A percentile compares a stretch with the other conserved stretches of the same genome.
Conservation (phyloP, 2,797 vertebrate species). For the Catharus ustulatus region DNA sequence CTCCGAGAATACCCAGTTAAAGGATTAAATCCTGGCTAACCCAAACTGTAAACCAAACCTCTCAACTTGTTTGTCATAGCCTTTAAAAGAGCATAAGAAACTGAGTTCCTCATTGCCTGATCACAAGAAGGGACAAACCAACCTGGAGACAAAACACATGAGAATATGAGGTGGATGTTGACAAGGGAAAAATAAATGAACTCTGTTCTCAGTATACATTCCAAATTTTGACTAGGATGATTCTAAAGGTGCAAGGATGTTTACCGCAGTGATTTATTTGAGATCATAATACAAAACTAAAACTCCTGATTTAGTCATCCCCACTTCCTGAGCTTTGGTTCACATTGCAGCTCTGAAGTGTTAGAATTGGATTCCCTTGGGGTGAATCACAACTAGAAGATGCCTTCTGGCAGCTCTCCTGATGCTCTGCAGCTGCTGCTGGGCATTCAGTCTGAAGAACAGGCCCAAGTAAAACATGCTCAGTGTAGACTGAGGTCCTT, state of each 20-base stretch:
- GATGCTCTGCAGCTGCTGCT: neutral
- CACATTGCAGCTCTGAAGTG: neutral
- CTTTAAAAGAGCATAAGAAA: neutral
- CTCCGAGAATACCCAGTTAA: neutral
- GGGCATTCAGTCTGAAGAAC: neutral
- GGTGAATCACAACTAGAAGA: neutral
- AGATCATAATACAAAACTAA: neutral
- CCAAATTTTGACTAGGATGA: neutral
- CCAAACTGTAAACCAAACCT: neutral
- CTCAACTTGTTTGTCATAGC: neutral
- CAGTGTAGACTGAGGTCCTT: neutral
- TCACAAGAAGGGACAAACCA: neutral
- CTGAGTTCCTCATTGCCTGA: neutral
- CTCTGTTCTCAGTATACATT: neutral
- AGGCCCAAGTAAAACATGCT: neutral
- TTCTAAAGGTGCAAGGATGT: neutral
- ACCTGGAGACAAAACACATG: neutral
- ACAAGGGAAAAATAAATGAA: neutral
- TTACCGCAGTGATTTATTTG: neutral
- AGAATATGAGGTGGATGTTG: neutral
- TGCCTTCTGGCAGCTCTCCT: neutral
- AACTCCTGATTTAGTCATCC: neutral
- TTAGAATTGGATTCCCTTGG: neutral
- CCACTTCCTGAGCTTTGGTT: neutral
- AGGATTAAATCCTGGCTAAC: neutral